Evolutionary conservation across 2,113 vertebrate genomes (phyloP).

Genomic region (Sturnus vulgaris): DNA sequence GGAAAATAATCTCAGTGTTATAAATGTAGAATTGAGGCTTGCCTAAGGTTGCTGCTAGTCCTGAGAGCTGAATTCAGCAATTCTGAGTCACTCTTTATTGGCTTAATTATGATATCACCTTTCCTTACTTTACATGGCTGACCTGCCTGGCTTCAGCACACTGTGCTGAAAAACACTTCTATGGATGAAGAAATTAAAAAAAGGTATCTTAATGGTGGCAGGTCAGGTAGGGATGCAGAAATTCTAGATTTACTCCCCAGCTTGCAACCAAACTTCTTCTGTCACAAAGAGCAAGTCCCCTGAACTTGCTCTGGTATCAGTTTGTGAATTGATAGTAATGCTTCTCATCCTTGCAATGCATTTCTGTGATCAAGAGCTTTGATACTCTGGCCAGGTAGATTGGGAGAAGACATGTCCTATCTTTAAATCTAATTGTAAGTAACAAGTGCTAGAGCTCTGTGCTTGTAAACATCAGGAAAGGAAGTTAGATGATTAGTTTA

Average conservation of each 20-base stretch:
- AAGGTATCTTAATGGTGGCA: not conserved
- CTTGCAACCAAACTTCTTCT: not conserved
- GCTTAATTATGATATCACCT: not conserved
- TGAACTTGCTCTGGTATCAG: not conserved
- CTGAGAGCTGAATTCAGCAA: not conserved
- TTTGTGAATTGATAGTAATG: not conserved
- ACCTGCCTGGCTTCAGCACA: not conserved
- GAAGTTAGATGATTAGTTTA: not conserved
- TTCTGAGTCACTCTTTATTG: not conserved
- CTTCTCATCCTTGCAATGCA: not conserved
- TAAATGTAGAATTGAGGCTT: not conserved
- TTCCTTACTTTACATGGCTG: not conserved
- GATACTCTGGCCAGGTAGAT: not conserved
- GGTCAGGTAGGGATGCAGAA: not conserved
- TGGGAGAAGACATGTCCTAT: not conserved
- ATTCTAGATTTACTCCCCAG: not conserved
- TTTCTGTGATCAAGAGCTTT: not conserved
- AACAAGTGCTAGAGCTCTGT: not conserved
- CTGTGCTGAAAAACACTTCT: not conserved
- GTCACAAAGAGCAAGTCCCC: not conserved
- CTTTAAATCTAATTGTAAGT: not conserved
- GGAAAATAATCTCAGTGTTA: not conserved
- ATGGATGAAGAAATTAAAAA: not conserved
- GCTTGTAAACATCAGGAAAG: not conserved
- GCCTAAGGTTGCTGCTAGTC: not conserved